Conservation (phyloP, 2,888 invertebrate genomes). For the Zele albiditarsus region DNA sequence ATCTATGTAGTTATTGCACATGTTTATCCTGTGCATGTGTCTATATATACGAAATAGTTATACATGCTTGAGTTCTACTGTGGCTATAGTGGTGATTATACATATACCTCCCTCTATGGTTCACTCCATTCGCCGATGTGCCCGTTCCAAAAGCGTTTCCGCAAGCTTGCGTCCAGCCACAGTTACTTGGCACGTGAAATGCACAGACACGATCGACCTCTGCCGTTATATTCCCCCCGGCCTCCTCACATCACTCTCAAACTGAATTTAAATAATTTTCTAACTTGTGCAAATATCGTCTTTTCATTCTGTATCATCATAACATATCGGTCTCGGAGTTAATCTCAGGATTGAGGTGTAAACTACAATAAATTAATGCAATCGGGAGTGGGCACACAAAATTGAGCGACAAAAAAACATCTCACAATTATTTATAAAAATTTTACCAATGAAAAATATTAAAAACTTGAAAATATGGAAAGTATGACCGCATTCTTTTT, state of each 20-base stretch:
- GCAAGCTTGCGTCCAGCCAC: constrained; percentile 2
- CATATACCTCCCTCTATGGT: too few species aligned
- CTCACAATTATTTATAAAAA: too few species aligned
- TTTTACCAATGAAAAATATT: too few species aligned
- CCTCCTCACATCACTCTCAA: background rate
- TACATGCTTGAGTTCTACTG: background rate
- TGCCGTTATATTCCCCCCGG: background rate
- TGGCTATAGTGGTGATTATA: too few species aligned
- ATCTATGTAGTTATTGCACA: background rate
- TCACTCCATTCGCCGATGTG: background rate
- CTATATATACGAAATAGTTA: constrained; percentile 1
- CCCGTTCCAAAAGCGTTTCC: constrained; percentile 2
- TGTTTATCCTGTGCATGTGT: background rate
- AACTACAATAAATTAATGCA: too few species aligned
- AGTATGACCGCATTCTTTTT: too few species aligned
- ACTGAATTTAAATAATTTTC: background rate
- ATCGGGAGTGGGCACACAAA: too few species aligned
- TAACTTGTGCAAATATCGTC: background rate
- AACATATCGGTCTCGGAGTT: too few species aligned
- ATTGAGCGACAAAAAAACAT: too few species aligned
- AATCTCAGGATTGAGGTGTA: too few species aligned
- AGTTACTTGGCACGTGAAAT: constrained; percentile 17
- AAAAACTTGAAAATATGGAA: too few species aligned
- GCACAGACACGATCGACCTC: background rate
- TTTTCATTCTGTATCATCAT: too few species aligned